A percentile compares a stretch with the other conserved stretches of the same genome.
Evolutionary conservation across 2,797 vertebrate species (phyloP).

Genomic region (Arvicola amphibius): DNA sequence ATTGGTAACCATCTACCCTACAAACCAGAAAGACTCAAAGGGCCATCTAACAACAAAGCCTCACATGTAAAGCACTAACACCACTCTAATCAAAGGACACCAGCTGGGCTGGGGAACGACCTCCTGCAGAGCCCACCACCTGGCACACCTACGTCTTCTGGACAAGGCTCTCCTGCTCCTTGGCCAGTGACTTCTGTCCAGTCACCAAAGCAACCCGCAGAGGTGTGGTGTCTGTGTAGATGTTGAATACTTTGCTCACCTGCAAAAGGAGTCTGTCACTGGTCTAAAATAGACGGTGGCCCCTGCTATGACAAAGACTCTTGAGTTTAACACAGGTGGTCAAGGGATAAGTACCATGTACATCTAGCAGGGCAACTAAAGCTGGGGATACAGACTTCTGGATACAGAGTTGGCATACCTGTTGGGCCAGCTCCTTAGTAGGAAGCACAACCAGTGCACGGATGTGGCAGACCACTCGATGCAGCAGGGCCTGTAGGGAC

Average conservation of each 20-base stretch:
- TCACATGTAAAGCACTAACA: rapidly evolving
- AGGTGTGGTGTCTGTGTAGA: constrained; percentile 91
- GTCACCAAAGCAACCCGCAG: constrained; percentile 92
- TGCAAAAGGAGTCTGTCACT: constrained; percentile 68
- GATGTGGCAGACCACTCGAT: constrained; percentile 91
- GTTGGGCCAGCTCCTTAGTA: constrained; percentile 97
- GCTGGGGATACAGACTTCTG: neutral
- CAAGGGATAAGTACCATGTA: rapidly evolving
- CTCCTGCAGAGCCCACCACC: neutral
- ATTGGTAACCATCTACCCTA: constrained; percentile 85
- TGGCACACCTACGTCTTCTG: constrained; percentile 89
- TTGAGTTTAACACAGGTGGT: neutral
- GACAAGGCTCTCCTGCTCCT: constrained; percentile 92
- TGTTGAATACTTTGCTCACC: constrained; percentile 94
- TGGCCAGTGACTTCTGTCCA: constrained; percentile 93
- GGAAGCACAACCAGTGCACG: constrained; percentile 94
- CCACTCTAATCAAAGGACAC: neutral
- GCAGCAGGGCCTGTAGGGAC: constrained; percentile 89
- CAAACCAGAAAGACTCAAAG: neutral
- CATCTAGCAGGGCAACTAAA: neutral
- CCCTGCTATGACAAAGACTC: rapidly evolving
- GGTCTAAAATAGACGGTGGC: rapidly evolving
- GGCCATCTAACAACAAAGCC: neutral
- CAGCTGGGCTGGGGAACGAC: no score
- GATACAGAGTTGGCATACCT: constrained; percentile 86